Percentiles rank a stretch among this genome's conserved stretches.
Evolutionary conservation across 1,140 invertebrate species (phyloP).

Genomic region (Nautilus pompilius): DNA sequence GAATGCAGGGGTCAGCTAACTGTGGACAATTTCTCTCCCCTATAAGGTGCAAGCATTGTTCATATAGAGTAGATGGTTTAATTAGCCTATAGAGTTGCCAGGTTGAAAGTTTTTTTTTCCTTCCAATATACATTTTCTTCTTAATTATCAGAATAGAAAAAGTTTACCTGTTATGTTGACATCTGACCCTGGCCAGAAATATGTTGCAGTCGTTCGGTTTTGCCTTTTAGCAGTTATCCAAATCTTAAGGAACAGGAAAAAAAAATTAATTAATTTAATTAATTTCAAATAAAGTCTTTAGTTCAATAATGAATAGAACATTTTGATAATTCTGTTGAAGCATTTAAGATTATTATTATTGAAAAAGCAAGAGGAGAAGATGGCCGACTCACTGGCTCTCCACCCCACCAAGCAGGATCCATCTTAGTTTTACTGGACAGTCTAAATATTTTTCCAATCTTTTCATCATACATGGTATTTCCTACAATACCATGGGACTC

Average conservation of each 20-base stretch:
- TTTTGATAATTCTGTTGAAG: neutral
- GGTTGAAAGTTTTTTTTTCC: too few species aligned
- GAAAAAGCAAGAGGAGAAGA: neutral
- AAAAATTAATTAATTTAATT: neutral
- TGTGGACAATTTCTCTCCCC: too few species aligned
- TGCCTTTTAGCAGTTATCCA: constrained; percentile 49
- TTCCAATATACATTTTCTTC: too few species aligned
- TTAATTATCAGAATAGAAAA: too few species aligned
- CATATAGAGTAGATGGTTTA: too few species aligned
- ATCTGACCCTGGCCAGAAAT: constrained; percentile 44
- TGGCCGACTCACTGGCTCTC: constrained; percentile 45
- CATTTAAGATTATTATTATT: neutral
- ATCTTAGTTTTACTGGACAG: constrained; percentile 37
- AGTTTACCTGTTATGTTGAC: constrained; percentile 33
- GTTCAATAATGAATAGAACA: neutral
- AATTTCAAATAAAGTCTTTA: neutral
- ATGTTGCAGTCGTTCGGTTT: constrained; percentile 26
- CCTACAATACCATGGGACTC: neutral
- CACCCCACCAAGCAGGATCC: constrained; percentile 41
- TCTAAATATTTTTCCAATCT: constrained; percentile 47
- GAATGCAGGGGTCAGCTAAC: too few species aligned
- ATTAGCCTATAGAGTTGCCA: too few species aligned
- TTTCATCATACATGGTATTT: neutral
- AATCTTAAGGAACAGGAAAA: constrained; percentile 20
- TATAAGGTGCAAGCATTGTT: too few species aligned